Evolutionary conservation across 2,888 invertebrate genomes (phyloP).

Genomic region (Bibio marci): DNA sequence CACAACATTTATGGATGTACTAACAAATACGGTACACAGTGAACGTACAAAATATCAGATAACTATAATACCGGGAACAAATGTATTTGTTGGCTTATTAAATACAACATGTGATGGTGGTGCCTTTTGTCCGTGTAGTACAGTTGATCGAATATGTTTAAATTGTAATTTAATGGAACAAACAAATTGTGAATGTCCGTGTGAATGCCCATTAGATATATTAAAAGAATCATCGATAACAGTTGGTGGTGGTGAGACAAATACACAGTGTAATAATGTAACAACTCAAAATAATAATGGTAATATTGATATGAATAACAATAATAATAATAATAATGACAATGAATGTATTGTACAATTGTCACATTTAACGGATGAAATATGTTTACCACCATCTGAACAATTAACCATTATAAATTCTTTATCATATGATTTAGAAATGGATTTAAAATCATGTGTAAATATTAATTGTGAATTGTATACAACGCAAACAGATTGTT

Average conservation of each 20-base stretch:
- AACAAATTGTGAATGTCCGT: conserved; percentile 87
- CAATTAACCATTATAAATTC: background rate
- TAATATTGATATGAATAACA: conserved; percentile 5
- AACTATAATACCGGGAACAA: conserved; percentile 65
- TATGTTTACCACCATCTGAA: background rate
- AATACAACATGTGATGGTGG: conserved; percentile 72
- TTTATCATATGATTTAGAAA: conserved; percentile 29
- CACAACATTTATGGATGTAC: conserved; percentile 52
- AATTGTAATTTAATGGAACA: conserved; percentile 91
- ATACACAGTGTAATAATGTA: background rate
- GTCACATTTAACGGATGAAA: background rate
- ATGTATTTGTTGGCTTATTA: conserved; percentile 72
- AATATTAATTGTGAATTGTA: conserved; percentile 51
- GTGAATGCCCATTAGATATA: conserved; percentile 56
- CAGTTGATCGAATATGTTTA: conserved; percentile 70
- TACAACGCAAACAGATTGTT: conserved; percentile 42
- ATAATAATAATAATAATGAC: background rate
- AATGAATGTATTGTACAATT: background rate
- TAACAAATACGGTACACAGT: conserved; percentile 70
- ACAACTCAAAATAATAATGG: background rate
- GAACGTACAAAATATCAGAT: conserved; percentile 80
- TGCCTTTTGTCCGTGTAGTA: conserved; percentile 85
- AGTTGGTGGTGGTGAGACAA: background rate
- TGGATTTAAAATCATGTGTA: conserved; percentile 44
- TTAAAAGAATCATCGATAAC: background rate